Conservation (phyloP, 2,797 vertebrate genomes). For the Paedocypris micromegethes region DNA sequence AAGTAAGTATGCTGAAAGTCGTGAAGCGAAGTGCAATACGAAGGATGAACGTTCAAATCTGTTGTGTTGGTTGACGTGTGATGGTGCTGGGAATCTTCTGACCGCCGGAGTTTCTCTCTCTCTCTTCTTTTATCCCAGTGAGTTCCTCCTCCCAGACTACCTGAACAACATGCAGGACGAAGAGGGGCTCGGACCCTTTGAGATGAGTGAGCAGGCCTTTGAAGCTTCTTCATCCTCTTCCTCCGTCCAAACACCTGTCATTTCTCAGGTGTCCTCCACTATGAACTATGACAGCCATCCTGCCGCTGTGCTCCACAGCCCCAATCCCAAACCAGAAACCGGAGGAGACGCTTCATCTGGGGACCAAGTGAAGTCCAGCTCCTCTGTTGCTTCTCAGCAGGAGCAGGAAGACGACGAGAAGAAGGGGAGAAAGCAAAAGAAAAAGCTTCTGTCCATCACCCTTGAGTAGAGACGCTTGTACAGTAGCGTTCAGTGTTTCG, state of each 20-base stretch:
- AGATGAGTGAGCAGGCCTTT: constrained; percentile 80
- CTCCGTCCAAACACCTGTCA: constrained; percentile 96
- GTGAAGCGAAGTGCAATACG: background rate
- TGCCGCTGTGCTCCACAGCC: constrained; percentile 74
- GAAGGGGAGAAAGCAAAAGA: constrained; percentile 64
- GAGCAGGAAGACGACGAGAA: constrained; percentile 66
- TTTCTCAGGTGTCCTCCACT: constrained; percentile 97
- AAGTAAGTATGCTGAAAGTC: no score
- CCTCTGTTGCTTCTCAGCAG: constrained; percentile 51
- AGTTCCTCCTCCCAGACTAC: constrained; percentile 89
- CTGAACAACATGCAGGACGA: constrained; percentile 84
- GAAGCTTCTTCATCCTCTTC: constrained; percentile 68
- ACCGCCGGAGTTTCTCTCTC: constrained; percentile 3
- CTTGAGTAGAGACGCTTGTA: constrained; percentile 63
- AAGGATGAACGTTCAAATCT: background rate
- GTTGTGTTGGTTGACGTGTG: background rate
- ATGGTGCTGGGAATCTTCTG: constrained; percentile 10
- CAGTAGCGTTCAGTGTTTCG: constrained; percentile 3
- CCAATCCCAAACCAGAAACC: constrained; percentile 68
- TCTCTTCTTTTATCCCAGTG: constrained; percentile 58
- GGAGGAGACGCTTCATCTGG: constrained; percentile 62
- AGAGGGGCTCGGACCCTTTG: constrained; percentile 76
- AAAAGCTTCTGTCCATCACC: constrained; percentile 76
- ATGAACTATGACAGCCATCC: constrained; percentile 89
- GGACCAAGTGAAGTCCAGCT: constrained; percentile 31